phyloP scores from a whole-genome alignment of 92 coral and sea anemone species.

The Epizoanthus fatuus region DNA sequence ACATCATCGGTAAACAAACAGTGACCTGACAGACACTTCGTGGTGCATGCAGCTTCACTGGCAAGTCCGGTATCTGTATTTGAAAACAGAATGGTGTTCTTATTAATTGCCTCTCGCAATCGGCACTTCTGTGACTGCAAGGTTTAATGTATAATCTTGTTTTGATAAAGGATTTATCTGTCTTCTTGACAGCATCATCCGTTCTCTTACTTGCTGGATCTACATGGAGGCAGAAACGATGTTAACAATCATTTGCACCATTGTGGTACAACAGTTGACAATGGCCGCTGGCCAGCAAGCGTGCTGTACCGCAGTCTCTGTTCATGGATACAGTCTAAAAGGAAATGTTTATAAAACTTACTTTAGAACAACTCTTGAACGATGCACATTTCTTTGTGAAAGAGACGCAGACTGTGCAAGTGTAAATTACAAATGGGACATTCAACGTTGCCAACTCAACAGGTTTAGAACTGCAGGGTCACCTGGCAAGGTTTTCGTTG shows the following conservation, averaged over 20 bases:
- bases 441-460: conserved; percentile 14
- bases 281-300: not conserved
- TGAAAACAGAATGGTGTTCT: too few relatives aligned
- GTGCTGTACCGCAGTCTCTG: conserved; percentile 10
- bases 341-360: conserved; percentile 21
- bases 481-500: not conserved
- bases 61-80: too few relatives aligned
- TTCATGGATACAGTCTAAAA: not conserved
- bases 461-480: conserved; percentile 15
- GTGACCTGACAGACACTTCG: too few relatives aligned
- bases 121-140: not conserved
- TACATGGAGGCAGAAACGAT: not conserved
- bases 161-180: not conserved
- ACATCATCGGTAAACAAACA: too few relatives aligned
- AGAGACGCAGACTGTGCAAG: conserved; percentile 12
- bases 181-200: not conserved
- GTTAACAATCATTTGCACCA: not conserved
- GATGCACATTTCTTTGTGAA: conserved; percentile 24
- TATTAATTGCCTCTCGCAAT: too few relatives aligned
- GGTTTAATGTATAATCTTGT: not conserved
- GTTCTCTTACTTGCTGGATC: not conserved
- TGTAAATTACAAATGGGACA: conserved; percentile 6
- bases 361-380: not conserved
- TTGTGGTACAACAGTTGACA: not conserved
- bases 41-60: too few relatives aligned